phyloP scores from a whole-genome alignment of 2,113 vertebrate species.

The Ascaphus truei region DNA sequence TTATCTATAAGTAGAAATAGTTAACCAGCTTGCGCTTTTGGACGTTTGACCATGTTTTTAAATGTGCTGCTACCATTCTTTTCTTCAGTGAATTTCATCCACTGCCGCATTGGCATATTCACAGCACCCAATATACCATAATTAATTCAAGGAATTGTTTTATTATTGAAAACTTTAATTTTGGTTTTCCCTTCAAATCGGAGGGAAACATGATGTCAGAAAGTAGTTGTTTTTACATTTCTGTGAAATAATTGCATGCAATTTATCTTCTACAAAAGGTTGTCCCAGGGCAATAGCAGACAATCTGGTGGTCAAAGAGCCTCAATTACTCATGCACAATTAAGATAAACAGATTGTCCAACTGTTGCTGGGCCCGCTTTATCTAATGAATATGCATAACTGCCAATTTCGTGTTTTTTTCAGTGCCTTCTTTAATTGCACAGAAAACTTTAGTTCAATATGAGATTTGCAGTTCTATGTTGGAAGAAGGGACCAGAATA shows the following conservation, averaged over 20 bases:
- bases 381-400: conserved; percentile 28
- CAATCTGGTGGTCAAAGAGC: conserved; percentile 46
- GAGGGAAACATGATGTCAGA: too few species aligned
- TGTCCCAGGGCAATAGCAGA: conserved; percentile 41
- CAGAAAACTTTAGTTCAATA: conserved; percentile 10
- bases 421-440: conserved; percentile 26
- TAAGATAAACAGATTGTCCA: conserved; percentile 45
- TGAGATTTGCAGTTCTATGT: neutral
- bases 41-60: too few species aligned
- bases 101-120: too few species aligned
- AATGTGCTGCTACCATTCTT: too few species aligned
- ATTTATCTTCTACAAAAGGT: conserved; percentile 39
- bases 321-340: conserved; percentile 46
- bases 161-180: too few species aligned
- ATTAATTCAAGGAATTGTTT: too few species aligned
- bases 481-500: neutral
- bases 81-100: too few species aligned
- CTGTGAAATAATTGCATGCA: conserved; percentile 13
- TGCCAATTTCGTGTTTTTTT: conserved; percentile 22
- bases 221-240: neutral
- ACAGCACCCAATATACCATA: too few species aligned
- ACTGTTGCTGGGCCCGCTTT: conserved; percentile 39
- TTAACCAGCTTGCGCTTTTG: too few species aligned
- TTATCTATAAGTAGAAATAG: too few species aligned
- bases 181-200: too few species aligned